Evolutionary conservation across 1,140 invertebrate genomes (phyloP).

Genomic region (Thaumetopoea pityocampa): DNA sequence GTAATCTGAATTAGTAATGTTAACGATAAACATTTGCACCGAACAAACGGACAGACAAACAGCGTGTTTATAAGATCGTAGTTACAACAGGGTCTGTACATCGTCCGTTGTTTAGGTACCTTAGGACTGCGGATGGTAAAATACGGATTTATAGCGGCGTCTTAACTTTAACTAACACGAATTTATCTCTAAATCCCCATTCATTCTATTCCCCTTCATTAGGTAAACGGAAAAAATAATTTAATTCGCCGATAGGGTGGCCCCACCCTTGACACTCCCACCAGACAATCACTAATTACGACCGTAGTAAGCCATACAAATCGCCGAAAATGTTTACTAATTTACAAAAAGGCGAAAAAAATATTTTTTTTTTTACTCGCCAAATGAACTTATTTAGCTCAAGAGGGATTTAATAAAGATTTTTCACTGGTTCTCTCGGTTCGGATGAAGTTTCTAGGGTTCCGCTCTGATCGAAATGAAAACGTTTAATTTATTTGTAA

Average conservation of each 20-base stretch:
- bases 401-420: conserved; percentile 70
- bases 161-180: conserved; percentile 20
- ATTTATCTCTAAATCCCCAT: conserved; percentile 22
- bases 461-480: background rate
- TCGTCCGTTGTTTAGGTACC: no score
- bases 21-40: no score
- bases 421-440: conserved; percentile 54
- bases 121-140: no score
- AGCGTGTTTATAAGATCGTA: no score
- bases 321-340: conserved; percentile 69
- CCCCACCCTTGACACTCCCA: conserved; percentile 21
- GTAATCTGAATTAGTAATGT: no score
- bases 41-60: no score
- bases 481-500: background rate
- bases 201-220: conserved; percentile 45
- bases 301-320: conserved; percentile 62
- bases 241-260: conserved; percentile 44
- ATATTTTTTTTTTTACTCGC: conserved; percentile 34
- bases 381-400: conserved; percentile 72
- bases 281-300: conserved; percentile 70
- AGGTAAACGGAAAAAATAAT: conserved; percentile 47
- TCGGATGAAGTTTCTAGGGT: conserved; percentile 50
- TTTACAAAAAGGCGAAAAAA: conserved; percentile 49
- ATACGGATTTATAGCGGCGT: conserved; percentile 13
- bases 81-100: no score